A percentile compares a stretch with the other conserved stretches of the same genome.
Evolutionary conservation across 2,113 vertebrate genomes (phyloP).

Genomic region (Vidua macroura): DNA sequence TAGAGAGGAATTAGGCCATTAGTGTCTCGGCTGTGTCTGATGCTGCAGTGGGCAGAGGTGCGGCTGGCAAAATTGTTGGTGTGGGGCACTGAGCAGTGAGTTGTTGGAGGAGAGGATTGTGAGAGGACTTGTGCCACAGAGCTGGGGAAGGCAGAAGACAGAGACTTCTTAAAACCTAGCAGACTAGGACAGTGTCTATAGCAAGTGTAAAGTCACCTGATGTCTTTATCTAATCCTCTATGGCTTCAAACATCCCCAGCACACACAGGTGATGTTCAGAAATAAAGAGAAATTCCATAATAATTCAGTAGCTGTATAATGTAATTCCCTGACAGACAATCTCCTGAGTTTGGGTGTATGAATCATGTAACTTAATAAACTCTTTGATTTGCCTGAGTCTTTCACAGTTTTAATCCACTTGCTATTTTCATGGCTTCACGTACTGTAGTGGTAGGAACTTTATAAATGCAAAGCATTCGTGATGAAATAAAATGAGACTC

Average conservation of each 20-base stretch:
- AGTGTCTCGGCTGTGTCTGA: background rate
- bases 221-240: background rate
- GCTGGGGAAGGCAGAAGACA: background rate
- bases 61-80: background rate
- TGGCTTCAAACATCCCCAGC: background rate
- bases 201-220: background rate
- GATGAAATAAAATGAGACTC: conserved; percentile 2
- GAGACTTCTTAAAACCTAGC: background rate
- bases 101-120: background rate
- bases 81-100: background rate
- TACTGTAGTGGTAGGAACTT: background rate
- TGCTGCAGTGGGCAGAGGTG: background rate
- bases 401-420: conserved; percentile 1
- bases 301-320: background rate
- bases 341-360: background rate
- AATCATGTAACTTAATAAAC: background rate
- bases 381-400: background rate
- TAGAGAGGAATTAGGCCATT: background rate
- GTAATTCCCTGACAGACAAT: background rate
- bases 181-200: background rate
- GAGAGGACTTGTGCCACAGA: background rate
- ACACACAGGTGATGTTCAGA: background rate
- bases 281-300: background rate
- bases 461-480: background rate
- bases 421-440: background rate